Conservation (phyloP, 2,797 vertebrate species). For the Hylomyscus alleni region DNA sequence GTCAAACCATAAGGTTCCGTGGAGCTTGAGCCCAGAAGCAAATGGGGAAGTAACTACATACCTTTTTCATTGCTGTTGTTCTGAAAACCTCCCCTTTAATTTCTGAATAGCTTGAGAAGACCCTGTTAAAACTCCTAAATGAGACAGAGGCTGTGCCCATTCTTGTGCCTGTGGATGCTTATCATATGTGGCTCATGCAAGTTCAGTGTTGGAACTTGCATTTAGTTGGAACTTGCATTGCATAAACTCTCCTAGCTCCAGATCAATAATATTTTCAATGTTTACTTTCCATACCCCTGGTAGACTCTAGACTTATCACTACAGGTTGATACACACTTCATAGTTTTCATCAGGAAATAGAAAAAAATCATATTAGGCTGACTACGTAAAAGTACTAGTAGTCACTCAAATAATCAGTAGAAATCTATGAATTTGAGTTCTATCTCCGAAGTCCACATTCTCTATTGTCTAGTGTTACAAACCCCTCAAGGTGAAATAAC, state of each 20-base stretch:
- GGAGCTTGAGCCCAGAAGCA: not conserved
- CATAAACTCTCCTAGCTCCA: not conserved
- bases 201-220: not conserved
- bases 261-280: not conserved
- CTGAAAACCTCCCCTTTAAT: not conserved
- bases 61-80: not conserved
- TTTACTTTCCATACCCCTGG: not conserved
- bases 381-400: not conserved
- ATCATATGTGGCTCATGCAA: not conserved
- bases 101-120: not conserved
- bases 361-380: not conserved
- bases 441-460: not conserved
- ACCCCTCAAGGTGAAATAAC: not conserved
- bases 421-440: not conserved
- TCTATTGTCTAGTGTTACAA: not conserved
- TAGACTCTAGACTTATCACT: not conserved
- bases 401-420: not conserved
- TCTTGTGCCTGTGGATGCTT: not conserved
- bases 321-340: not conserved
- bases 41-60: not conserved
- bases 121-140: not conserved
- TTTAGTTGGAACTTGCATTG: too few species aligned
- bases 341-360: not conserved
- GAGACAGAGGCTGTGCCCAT: not conserved
- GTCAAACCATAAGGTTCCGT: not conserved